phyloP scores from a whole-genome alignment of 2,888 invertebrate species.

The Cancer borealis region DNA sequence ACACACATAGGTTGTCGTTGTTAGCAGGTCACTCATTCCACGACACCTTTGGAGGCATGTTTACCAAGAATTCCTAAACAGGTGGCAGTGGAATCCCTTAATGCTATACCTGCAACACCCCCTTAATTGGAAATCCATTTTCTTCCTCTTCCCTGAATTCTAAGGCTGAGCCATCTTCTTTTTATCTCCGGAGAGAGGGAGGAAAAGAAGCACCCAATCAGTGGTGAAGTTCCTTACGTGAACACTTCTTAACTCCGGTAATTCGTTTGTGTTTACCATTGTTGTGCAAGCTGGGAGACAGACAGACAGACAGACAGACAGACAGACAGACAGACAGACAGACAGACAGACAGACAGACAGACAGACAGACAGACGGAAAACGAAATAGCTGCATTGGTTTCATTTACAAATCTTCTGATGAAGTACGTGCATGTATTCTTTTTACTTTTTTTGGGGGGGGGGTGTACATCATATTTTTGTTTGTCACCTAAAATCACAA shows the following conservation, averaged over 20 bases:
- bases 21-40: neutral
- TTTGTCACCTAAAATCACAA: slow-evolving; percentile 41
- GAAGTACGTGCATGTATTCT: neutral
- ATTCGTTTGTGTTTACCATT: slow-evolving; percentile 10
- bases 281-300: neutral
- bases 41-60: neutral
- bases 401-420: slow-evolving; percentile 31
- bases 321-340: slow-evolving; percentile 37
- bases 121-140: slow-evolving; percentile 17
- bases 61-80: slow-evolving; percentile 30
- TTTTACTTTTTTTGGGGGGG: neutral
- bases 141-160: slow-evolving; percentile 37
- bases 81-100: neutral
- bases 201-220: neutral
- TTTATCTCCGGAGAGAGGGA: neutral
- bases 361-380: slow-evolving; percentile 6
- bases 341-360: slow-evolving; percentile 36
- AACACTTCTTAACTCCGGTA: neutral
- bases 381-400: slow-evolving; percentile 1
- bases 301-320: slow-evolving; percentile 18
- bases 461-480: neutral
- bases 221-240: neutral
- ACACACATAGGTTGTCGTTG: neutral
- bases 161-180: neutral
- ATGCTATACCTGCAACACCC: slow-evolving; percentile 14